Percentiles rank a stretch among this genome's conserved stretches.
These are phyloP conservation scores for Apis laboriosa DNA, from an alignment of 1,140 invertebrate genomes.

Conservation along the genomic window DNA sequence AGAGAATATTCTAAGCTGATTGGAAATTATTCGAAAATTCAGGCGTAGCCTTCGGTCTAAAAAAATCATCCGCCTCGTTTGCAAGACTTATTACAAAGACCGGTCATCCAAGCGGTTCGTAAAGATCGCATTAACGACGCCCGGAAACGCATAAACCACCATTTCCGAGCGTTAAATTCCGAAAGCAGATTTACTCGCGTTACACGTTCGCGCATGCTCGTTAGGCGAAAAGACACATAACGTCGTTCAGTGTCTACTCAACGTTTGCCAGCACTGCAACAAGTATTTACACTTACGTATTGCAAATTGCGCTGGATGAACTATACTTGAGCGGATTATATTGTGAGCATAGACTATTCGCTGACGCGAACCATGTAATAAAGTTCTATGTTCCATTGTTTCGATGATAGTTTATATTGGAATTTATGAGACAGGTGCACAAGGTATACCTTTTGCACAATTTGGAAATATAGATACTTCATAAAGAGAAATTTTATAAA, in stretches of 20 bases:
- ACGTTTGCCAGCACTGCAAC: not conserved
- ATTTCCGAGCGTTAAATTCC: not conserved
- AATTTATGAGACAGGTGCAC: slow-evolving; percentile 1
- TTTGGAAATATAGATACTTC: too few species aligned
- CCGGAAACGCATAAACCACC: slow-evolving; percentile 21
- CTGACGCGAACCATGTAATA: not conserved
- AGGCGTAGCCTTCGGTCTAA: not conserved
- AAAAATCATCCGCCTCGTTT: not conserved
- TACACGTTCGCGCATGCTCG: not conserved
- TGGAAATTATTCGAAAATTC: slow-evolving; percentile 25
- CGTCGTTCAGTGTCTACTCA: not conserved
- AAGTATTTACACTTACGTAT: not conserved
- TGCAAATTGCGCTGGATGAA: slow-evolving; percentile 1
- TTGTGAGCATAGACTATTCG: not conserved
- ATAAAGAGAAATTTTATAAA: too few species aligned
- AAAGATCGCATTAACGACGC: slow-evolving; percentile 7
- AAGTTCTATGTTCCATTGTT: slow-evolving; percentile 23
- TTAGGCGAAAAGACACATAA: slow-evolving; percentile 1
- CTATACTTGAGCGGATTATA: not conserved
- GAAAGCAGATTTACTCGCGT: slow-evolving; percentile 11
- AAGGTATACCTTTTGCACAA: not conserved
- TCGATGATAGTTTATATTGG: not conserved
- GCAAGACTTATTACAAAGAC: not conserved
- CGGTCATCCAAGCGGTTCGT: not conserved
- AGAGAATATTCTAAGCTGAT: not conserved